Conservation (phyloP, 2,888 invertebrate species). For the Cheilosia urbana region DNA sequence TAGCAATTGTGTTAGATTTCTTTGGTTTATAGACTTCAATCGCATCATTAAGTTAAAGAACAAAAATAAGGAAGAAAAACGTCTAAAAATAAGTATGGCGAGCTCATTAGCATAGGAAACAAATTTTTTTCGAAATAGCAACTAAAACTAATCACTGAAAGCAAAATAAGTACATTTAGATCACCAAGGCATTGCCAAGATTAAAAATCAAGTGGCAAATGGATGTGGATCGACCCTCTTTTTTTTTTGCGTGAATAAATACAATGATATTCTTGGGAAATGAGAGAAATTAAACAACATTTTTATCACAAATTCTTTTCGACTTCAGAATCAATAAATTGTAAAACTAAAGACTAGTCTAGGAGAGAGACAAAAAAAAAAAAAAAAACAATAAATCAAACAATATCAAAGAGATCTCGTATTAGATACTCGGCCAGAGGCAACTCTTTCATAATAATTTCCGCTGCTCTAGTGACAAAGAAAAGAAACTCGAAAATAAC, state of each 20-base stretch:
- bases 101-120: conserved; percentile 48
- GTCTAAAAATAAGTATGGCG: conserved; percentile 69
- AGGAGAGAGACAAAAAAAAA: conserved; percentile 38
- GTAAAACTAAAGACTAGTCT: conserved; percentile 65
- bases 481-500: conserved; percentile 67
- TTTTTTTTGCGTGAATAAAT: conserved; percentile 22
- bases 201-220: conserved; percentile 35
- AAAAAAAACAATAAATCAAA: conserved; percentile 7
- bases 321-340: conserved; percentile 55
- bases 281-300: conserved; percentile 23
- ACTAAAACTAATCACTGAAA: conserved; percentile 35
- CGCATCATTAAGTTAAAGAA: conserved; percentile 4
- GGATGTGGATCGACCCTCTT: conserved; percentile 1
- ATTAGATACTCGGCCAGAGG: conserved; percentile 55
- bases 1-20: conserved; percentile 46
- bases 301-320: conserved; percentile 70
- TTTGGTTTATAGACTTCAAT: conserved; percentile 61
- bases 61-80: conserved; percentile 9
- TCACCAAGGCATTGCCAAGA: conserved; percentile 36
- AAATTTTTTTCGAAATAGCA: conserved; percentile 43
- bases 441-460: conserved; percentile 46
- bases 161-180: conserved; percentile 63
- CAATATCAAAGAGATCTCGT: conserved; percentile 60
- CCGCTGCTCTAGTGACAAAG: conserved; percentile 56
- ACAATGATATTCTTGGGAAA: conserved; percentile 62